These are phyloP conservation scores for Syritta pipiens DNA, from an alignment of 2,888 invertebrate species.

Conservation along the genomic window DNA sequence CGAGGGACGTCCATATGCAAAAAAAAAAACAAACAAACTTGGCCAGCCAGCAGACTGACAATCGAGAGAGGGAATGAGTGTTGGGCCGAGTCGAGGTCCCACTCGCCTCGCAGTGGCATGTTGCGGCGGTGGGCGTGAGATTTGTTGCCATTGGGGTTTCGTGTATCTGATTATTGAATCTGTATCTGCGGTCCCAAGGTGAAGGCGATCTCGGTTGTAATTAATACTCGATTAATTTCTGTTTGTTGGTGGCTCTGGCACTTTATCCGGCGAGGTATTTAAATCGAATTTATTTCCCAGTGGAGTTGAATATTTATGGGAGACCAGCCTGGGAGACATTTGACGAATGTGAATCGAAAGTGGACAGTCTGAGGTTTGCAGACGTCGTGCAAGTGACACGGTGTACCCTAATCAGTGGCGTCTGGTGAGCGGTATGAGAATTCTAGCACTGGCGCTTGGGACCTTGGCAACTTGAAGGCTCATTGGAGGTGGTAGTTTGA, in stretches of 20 bases:
- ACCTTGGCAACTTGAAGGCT: neutral
- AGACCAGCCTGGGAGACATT: neutral
- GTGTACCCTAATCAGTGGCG: conserved; percentile 6
- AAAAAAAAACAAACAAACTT: conserved; percentile 7
- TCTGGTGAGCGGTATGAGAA: neutral
- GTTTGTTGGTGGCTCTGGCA: conserved; percentile 37
- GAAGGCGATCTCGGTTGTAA: conserved; percentile 57
- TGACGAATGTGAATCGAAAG: conserved; percentile 12
- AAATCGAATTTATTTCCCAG: conserved; percentile 36
- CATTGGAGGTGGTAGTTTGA: neutral
- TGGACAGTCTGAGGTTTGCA: neutral
- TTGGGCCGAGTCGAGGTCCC: no score
- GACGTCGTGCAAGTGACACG: neutral
- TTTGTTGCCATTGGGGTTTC: conserved; percentile 54
- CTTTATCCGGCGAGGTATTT: conserved; percentile 30
- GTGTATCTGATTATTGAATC: conserved; percentile 14
- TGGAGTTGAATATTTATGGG: conserved; percentile 35
- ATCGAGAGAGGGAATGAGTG: conserved; percentile 11
- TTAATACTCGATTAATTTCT: conserved; percentile 54
- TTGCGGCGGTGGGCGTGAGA: conserved; percentile 56
- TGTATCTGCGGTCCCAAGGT: conserved; percentile 41
- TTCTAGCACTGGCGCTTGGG: neutral
- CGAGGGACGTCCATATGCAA: conserved; percentile 32
- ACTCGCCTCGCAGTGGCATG: conserved; percentile 45
- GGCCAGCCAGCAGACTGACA: conserved; percentile 18